These are phyloP conservation scores for Eilema caniola DNA, from an alignment of 2,888 invertebrate genomes.

Conservation along the genomic window DNA sequence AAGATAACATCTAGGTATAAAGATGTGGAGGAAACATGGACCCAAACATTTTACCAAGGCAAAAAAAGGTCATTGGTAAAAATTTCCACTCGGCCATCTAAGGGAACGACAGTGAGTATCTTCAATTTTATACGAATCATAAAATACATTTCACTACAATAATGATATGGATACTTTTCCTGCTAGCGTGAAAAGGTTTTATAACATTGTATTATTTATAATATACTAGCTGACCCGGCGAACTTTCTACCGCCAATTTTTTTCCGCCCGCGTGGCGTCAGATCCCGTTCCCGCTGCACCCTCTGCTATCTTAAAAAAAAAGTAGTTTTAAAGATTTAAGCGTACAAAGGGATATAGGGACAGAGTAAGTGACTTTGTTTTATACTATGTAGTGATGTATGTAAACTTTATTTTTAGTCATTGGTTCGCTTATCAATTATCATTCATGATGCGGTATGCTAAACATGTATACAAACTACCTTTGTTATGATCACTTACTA, in stretches of 20 bases:
- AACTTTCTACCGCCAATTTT: too few relatives aligned
- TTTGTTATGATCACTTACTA: neutral
- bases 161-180: too few relatives aligned
- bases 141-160: neutral
- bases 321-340: too few relatives aligned
- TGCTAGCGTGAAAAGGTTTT: neutral
- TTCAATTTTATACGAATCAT: too few relatives aligned
- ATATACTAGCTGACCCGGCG: too few relatives aligned
- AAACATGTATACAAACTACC: neutral
- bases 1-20: slow-evolving; percentile 87
- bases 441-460: neutral
- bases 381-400: too few relatives aligned
- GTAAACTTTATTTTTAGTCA: neutral
- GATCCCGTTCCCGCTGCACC: too few relatives aligned
- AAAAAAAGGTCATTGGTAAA: slow-evolving; percentile 67
- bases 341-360: too few relatives aligned
- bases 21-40: slow-evolving; percentile 82
- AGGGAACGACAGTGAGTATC: slow-evolving; percentile 89
- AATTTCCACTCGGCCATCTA: slow-evolving; percentile 84
- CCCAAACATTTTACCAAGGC: slow-evolving; percentile 85
- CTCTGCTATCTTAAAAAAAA: too few relatives aligned
- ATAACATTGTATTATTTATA: neutral
- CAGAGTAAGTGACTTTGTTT: too few relatives aligned
- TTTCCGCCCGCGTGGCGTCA: too few relatives aligned
- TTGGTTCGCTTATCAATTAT: neutral